Base-by-base conservation (phyloP, 1,140 invertebrate species). In the Thrips palmi region DNA sequence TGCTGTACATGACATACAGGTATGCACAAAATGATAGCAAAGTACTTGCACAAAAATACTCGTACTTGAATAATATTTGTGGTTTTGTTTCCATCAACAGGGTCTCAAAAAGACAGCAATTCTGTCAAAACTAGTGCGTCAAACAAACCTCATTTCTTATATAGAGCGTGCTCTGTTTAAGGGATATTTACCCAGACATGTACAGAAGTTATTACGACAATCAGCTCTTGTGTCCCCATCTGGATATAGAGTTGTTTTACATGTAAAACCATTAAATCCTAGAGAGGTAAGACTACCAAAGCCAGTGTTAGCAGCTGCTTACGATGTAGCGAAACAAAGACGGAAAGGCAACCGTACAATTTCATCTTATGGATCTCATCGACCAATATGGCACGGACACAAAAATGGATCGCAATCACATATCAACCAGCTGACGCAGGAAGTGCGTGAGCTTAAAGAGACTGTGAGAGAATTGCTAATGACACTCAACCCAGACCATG, bases 1-100 rank as follows among this genome's bases (percentile, higher is more conserved):
- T 40, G 78, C 79, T 0, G 79, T 83, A 1, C 73, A 78, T 40
- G 77, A 83, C 52, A 82, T 82, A 33, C 76, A 81, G 45, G 73
- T n/a, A n/a, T n/a, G n/a, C n/a, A n/a, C n/a, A n/a, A 36, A n/a
- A n/a, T n/a, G n/a, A n/a, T n/a, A n/a, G n/a, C n/a, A n/a, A n/a
- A n/a, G n/a, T n/a, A n/a, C n/a, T n/a, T n/a, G n/a, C n/a, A n/a
- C n/a, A n/a, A n/a, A n/a, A n/a, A n/a, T n/a, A n/a, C n/a, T n/a
- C n/a, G n/a, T n/a, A n/a, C n/a, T n/a, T n/a, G n/a, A n/a, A n/a
- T n/a, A n/a, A n/a, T n/a, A n/a, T n/a, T n/a, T n/a, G n/a, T n/a
- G n/a, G n/a, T n/a, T n/a, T n/a, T n/a, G n/a, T n/a, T n/a, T n/a
- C n/a, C n/a, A n/a, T n/a, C n/a, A n/a, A n/a, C n/a, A n/a, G 51